Base-by-base conservation (phyloP, 2,113 vertebrate species). In the Thymallus thymallus region DNA sequence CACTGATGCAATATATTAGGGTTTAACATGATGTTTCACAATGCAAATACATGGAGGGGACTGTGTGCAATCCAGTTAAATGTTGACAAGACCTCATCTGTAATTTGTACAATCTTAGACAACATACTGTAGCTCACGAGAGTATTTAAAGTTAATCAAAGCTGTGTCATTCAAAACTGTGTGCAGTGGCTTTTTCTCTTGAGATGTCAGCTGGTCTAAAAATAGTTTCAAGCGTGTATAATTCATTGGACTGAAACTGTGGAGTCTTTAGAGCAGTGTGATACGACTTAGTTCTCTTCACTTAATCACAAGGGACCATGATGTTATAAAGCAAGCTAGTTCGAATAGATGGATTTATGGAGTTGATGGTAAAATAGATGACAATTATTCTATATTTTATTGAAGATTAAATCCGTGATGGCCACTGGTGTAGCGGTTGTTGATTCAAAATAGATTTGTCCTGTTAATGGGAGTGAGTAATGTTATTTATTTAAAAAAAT, bases 151-250 rank as follows among this genome's bases (percentile, higher is more conserved):
- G 61, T 13, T 22, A 51, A 78, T 85, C 76, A 73, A 79, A 71
- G 69, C 68, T 84, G 35, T 80, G 81, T 70, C 71, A 48, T 79
- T 85, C 80, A 75, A 76, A 82, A 71, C 68, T 77, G 81, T 71
- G 79, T 75, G 81, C 76, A 76, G 78, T 74, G 51, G 16, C 76
- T 80, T 29, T 78, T 68, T 82, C 85, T 78, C 80, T 1, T 32
- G 80, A 73, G 82, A 84, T 72, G 66, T 65, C 65, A 68, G 68
- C 75, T 75, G 61, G 73, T 79, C 78, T 86, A 87, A 79, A 85
- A 87, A 87, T 84, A 89, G 84, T 75, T 14, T n/a, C 41, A 69
- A 85, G 83, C 83, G 85, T 84, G 85, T 89, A 79, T 70, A 79
- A 77, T 80, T 78, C 74, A 82, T 82, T 80, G 78, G 85, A 80